Percentiles rank a stretch among this genome's conserved stretches.
These are phyloP conservation scores for Philotrypesis tridentata DNA, from an alignment of 1,140 invertebrate genomes.

Conservation along the genomic window DNA sequence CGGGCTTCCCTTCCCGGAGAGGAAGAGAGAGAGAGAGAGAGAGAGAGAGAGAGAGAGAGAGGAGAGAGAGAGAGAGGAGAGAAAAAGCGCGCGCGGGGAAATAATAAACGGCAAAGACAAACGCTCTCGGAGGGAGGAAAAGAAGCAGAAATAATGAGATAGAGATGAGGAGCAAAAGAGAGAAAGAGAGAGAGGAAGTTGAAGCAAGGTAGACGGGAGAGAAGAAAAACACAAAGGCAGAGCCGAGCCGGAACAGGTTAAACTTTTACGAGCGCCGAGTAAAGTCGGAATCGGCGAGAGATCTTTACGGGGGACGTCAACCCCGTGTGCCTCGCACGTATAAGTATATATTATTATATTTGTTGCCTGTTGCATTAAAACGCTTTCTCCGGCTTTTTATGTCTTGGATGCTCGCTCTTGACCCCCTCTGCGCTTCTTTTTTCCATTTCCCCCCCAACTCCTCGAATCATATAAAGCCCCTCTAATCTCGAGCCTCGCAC, in stretches of 20 bases:
- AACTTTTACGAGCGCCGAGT: conserved; percentile 6
- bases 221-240: too few relatives aligned
- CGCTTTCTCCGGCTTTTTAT: neutral
- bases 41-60: too few relatives aligned
- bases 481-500: neutral
- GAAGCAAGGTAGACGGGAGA: neutral
- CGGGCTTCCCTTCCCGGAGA: neutral
- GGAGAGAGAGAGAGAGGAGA: too few relatives aligned
- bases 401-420: too few relatives aligned
- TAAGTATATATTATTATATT: neutral
- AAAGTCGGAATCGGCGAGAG: neutral
- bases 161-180: neutral
- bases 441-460: too few relatives aligned
- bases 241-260: neutral
- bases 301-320: neutral
- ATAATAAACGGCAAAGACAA: neutral
- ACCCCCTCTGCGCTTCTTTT: neutral
- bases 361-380: neutral
- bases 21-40: too few relatives aligned
- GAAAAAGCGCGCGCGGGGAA: too few relatives aligned
- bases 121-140: neutral
- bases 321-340: neutral
- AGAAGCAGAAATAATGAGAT: conserved; percentile 5
- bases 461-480: too few relatives aligned
- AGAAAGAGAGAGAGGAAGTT: neutral